Percentiles rank a stretch among this genome's conserved stretches.
These are phyloP conservation scores for Candoia aspera DNA, from an alignment of 2,113 vertebrate species.

Conservation along the genomic window DNA sequence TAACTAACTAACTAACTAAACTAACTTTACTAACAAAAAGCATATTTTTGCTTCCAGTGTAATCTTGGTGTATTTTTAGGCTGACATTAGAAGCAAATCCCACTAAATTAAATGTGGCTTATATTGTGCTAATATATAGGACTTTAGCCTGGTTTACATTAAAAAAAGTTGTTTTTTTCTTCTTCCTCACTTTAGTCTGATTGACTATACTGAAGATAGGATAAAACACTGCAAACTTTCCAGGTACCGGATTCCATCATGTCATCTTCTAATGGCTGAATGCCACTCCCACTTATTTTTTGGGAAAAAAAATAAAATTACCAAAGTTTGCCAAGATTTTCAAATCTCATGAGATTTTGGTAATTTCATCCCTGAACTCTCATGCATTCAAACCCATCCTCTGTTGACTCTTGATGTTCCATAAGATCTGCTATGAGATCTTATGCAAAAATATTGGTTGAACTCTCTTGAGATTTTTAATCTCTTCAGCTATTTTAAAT, in stretches of 20 bases:
- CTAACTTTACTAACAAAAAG: background rate
- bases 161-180: background rate
- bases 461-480: too few relatives aligned
- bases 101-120: background rate
- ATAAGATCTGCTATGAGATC: too few relatives aligned
- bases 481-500: too few relatives aligned
- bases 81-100: background rate
- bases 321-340: background rate
- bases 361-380: background rate
- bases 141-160: background rate
- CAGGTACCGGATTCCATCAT: background rate
- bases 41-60: background rate
- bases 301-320: too few relatives aligned
- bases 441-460: too few relatives aligned
- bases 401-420: too few relatives aligned
- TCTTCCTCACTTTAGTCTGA: background rate
- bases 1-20: too few relatives aligned
- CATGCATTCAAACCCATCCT: too few relatives aligned
- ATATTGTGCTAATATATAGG: background rate
- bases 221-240: background rate
- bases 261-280: background rate
- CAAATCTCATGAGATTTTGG: background rate
- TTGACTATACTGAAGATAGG: background rate
- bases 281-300: background rate
- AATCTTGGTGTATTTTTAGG: background rate